Percentiles rank a stretch among this genome's conserved stretches.
phyloP scores from a whole-genome alignment of 2,113 vertebrate genomes.

The Sapayoa aenigma region DNA sequence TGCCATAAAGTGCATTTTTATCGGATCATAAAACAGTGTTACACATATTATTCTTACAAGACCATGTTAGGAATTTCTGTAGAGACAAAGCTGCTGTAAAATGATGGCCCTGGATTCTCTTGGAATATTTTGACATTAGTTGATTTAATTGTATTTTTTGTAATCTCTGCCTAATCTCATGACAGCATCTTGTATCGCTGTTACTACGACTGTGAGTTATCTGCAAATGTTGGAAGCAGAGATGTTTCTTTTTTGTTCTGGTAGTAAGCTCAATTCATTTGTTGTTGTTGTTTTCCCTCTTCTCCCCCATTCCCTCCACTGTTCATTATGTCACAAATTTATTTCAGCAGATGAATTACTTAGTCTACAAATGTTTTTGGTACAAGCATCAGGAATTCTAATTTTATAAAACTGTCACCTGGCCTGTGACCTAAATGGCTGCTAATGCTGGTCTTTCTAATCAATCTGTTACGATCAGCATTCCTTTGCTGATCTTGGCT shows the following conservation, averaged over 20 bases:
- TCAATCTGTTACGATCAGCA: background rate
- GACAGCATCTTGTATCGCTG: background rate
- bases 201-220: background rate
- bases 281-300: background rate
- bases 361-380: background rate
- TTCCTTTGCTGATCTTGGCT: background rate
- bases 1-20: background rate
- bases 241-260: constrained; percentile 11
- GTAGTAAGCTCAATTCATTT: background rate
- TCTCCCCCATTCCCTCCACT: background rate
- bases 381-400: background rate
- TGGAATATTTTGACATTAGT: background rate
- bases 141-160: background rate
- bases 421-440: background rate
- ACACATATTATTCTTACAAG: background rate
- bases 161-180: constrained; percentile 12
- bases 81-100: background rate
- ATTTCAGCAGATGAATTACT: background rate
- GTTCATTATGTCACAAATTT: background rate
- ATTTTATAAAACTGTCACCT: background rate
- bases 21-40: background rate
- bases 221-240: background rate
- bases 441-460: background rate
- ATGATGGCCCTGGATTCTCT: background rate
- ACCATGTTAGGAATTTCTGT: background rate